Evolutionary conservation across 2,888 invertebrate species (phyloP).

Genomic region (Oscheius onirici): DNA sequence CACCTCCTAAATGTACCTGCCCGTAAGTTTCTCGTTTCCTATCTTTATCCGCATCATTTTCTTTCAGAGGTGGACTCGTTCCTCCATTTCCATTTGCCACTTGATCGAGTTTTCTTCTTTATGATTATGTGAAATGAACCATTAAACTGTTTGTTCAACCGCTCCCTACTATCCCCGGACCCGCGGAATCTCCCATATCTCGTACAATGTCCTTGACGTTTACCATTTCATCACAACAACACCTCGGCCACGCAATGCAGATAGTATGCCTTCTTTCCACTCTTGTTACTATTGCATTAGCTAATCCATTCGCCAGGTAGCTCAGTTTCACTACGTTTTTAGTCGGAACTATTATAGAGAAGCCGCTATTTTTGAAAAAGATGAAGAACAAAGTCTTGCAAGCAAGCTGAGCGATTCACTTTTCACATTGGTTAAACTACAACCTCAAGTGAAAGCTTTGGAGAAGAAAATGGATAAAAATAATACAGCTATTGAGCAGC

Average conservation of each 20-base stretch:
- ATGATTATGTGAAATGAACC: too few relatives aligned
- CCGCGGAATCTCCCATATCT: background rate
- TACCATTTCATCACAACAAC: constrained; percentile 1
- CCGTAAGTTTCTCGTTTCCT: too few relatives aligned
- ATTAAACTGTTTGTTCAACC: too few relatives aligned
- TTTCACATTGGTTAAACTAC: constrained; percentile 8
- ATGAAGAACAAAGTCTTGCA: background rate
- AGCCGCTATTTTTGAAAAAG: background rate
- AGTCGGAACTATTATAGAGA: too few relatives aligned
- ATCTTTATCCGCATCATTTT: too few relatives aligned
- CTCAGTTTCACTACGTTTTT: background rate
- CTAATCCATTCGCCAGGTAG: background rate
- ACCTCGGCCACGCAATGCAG: background rate
- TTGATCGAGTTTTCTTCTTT: too few relatives aligned
- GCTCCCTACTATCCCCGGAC: too few relatives aligned
- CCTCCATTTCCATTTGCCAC: too few relatives aligned
- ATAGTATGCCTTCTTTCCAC: background rate
- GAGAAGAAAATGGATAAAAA: background rate
- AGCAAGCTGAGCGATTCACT: constrained; percentile 8
- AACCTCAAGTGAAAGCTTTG: background rate
- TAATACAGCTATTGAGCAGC: background rate
- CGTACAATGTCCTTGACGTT: constrained; percentile 19
- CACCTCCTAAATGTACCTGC: too few relatives aligned
- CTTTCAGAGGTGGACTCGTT: too few relatives aligned
- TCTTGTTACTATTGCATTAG: background rate